Base-by-base conservation (phyloP, 2,888 invertebrate species). In the Drosophila buzzatii region DNA sequence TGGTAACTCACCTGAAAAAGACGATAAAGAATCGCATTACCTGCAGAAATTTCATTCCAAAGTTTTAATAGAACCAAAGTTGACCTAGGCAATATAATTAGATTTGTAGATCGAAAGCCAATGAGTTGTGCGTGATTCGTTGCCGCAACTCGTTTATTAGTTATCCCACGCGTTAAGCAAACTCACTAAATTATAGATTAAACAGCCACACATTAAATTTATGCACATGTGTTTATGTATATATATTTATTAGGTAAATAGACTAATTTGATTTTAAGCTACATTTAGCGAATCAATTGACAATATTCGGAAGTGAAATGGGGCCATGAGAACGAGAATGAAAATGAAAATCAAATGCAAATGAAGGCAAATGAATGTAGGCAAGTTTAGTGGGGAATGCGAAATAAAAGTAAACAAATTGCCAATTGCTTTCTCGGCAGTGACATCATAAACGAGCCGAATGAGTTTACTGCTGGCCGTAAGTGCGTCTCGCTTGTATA, bases 401-500 rank as follows among this genome's bases (percentile, higher is more conserved):
- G 39, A 41, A 45, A 37, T 57, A 42, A 75, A 52, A 42, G 52
- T 33, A 9, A 44, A 39, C 53, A 61, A 77, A 78, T 72, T 55
- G 78, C 35, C 60, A 66, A 66, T 66, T 58, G 56, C 65, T 61
- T 58, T 12, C 56, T 31, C 31, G 23, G 20, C 59, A 44, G 45
- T 52, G 52, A 41, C 66, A 78, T 49, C 66, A 66, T 64, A 71
- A 56, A 64, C 12, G 12, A n/a, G 42, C 33, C 35, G 16, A 57
- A 42, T 33, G 16, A 20, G 44, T 52, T 72, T 51, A 61, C 42
- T 55, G 70, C 79, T 69, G 75, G 58, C 75, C 23, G 68, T 51
- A 56, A 66, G 63, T 71, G 82, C 49, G 63, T 33, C 41, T 64
- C 39, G 47, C 41, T 64, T 41, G 47, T 62, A 60, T 81, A 81